Evolutionary conservation across 2,888 invertebrate species (phyloP), one percentile per base, ranked within the genome.

Genomic region (Campoletis raptor): DNA sequence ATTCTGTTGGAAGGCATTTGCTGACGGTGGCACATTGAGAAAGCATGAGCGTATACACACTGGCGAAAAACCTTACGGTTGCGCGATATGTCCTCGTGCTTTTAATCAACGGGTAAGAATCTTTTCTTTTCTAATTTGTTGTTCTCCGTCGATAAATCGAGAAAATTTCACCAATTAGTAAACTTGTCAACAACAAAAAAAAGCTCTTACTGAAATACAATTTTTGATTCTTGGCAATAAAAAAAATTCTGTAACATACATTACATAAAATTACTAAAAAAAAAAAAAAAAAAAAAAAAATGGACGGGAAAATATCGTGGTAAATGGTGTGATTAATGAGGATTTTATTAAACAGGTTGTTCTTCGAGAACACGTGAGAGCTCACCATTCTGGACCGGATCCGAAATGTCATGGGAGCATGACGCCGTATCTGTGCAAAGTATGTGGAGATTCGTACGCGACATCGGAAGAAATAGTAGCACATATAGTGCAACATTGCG

Each of bases 1-100:
- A 12, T 98, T 97, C 94, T 98, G 98, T 92, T 97, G 97, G 97
- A 98, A 98, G 93, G 98, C 98, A 0, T 98, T 98, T 93, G 98
- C 98, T 0, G 98, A 98, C 93, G 98, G 98, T 57, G 98, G 98
- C 37, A 98, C 98, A 1, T 94, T 98, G 67, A 95, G 98, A 48
- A 98, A 98, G 92, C 98, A 98, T 92, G 98, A 98, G 92, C 95
- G 98, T 12, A 98, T 98, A 90, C 98, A 98, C 90, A 98, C 98
- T 0, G 97, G 97, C 37, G 97, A 97, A 92, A 98, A 98, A 92
- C 98, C 98, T 0, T 98, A 98, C 92, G 98, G 97, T 10, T 98
- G 98, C 92, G 97, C 98, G 0, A 97, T 98, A 67, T 98, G 98
- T 90, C 97, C 97, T 24, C 96, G 98, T 85, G 98, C 98, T 42